These are phyloP conservation scores for Trichacis sp. DNA, from an alignment of 2,888 invertebrate species.

Conservation along the genomic window DNA sequence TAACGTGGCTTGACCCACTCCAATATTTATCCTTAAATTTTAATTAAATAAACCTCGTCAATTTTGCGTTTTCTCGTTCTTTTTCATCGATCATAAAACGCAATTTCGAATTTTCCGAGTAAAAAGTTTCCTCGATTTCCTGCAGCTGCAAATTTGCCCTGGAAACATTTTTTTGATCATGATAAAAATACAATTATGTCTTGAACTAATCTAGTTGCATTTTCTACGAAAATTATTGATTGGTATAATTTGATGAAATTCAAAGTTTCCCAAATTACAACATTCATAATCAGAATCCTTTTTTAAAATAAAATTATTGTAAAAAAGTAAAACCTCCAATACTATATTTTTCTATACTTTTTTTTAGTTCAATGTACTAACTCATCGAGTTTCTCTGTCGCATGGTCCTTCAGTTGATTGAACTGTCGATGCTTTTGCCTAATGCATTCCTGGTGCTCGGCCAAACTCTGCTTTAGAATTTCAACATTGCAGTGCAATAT, in stretches of 20 bases:
- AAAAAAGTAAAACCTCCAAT: too few species aligned
- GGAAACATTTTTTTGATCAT: too few species aligned
- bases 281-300: too few species aligned
- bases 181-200: too few species aligned
- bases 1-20: too few species aligned
- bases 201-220: neutral
- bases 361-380: neutral
- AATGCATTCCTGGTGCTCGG: constrained; percentile 23
- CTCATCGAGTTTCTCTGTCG: constrained; percentile 24
- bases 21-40: too few species aligned
- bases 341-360: neutral
- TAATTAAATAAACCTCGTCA: too few species aligned
- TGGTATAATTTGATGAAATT: too few species aligned
- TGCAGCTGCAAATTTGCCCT: constrained; percentile 8
- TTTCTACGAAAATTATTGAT: too few species aligned
- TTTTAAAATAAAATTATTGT: too few species aligned
- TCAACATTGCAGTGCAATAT: constrained; percentile 22
- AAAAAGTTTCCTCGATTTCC: constrained; percentile 7
- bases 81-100: neutral
- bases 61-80: constrained; percentile 7
- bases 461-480: constrained; percentile 21
- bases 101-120: constrained; percentile 6
- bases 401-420: constrained; percentile 26
- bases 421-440: constrained; percentile 21
- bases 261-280: too few species aligned